A percentile compares a stretch with the other conserved stretches of the same genome.
Evolutionary conservation across 2,113 vertebrate genomes (phyloP).

Genomic region (Grus americana): DNA sequence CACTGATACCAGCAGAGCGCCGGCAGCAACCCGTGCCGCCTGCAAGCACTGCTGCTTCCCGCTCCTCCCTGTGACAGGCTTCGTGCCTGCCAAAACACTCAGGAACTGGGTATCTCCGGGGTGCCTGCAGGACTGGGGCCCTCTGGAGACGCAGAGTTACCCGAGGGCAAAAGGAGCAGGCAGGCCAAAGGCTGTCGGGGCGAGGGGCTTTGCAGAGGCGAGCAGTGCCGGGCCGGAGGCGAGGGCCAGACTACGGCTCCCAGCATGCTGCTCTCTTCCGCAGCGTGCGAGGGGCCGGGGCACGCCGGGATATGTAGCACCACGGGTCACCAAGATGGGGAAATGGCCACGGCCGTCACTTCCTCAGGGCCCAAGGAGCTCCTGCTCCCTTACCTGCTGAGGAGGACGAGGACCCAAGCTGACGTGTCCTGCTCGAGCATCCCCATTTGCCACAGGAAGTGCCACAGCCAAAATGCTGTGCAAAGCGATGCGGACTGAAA

Average conservation of each 20-base stretch:
- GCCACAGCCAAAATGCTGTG: rapidly evolving
- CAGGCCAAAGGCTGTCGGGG: not conserved
- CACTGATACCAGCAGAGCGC: rapidly evolving
- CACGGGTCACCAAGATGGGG: rapidly evolving
- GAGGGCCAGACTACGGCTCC: conserved; percentile 2
- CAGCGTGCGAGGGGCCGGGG: not conserved
- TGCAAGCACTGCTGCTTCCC: rapidly evolving
- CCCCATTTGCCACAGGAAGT: rapidly evolving
- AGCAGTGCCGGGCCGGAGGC: not conserved
- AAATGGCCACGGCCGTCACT: rapidly evolving
- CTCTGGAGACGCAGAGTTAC: not conserved
- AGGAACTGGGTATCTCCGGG: not conserved
- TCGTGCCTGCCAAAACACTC: not conserved
- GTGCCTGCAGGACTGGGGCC: not conserved
- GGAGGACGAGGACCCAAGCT: rapidly evolving
- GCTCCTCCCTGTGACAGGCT: not conserved
- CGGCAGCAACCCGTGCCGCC: not conserved
- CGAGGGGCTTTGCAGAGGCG: not conserved
- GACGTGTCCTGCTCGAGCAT: rapidly evolving
- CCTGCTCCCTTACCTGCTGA: rapidly evolving
- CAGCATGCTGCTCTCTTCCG: conserved; percentile 45
- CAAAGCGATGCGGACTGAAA: not conserved
- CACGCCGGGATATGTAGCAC: not conserved
- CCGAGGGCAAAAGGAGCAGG: not conserved
- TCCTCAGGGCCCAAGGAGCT: rapidly evolving